Conservation (phyloP, 1,140 invertebrate genomes). For the Drosophila erecta region DNA sequence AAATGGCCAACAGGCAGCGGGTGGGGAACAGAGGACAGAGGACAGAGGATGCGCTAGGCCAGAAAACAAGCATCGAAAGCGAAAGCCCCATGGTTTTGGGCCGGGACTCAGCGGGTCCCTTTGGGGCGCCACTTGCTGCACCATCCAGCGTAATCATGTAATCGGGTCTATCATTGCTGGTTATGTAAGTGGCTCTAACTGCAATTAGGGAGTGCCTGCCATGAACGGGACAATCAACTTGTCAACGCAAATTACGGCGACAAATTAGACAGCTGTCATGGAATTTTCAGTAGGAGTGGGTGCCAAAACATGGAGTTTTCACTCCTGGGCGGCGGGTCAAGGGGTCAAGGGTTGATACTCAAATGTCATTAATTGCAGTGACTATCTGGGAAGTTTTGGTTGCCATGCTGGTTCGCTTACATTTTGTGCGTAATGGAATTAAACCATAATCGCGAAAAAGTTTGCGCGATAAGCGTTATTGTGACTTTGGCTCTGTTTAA, state of each 20-base stretch:
- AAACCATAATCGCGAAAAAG: not conserved
- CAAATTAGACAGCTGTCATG: slow-evolving; percentile 57
- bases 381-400: slow-evolving; percentile 6
- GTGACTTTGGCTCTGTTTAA: not conserved
- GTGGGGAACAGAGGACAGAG: too few species aligned
- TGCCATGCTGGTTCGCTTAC: too few species aligned
- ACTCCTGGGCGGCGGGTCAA: not conserved
- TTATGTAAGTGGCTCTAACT: slow-evolving; percentile 64
- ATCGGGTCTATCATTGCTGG: slow-evolving; percentile 61
- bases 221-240: slow-evolving; percentile 43
- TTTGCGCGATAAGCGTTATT: not conserved
- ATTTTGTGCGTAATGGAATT: slow-evolving; percentile 9
- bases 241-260: slow-evolving; percentile 54
- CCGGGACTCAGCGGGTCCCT: slow-evolving; percentile 3
- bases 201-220: slow-evolving; percentile 52
- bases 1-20: slow-evolving; percentile 56
- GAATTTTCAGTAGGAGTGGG: slow-evolving; percentile 34
- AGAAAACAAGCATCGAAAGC: slow-evolving; percentile 63
- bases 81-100: slow-evolving; percentile 40
- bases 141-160: slow-evolving; percentile 62
- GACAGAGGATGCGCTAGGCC: slow-evolving; percentile 36
- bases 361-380: slow-evolving; percentile 29
- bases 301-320: slow-evolving; percentile 38
- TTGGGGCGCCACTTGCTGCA: not conserved
- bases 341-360: slow-evolving; percentile 11